Evolutionary conservation across 2,888 invertebrate genomes (phyloP).

Genomic region (Drosophila lutescens): DNA sequence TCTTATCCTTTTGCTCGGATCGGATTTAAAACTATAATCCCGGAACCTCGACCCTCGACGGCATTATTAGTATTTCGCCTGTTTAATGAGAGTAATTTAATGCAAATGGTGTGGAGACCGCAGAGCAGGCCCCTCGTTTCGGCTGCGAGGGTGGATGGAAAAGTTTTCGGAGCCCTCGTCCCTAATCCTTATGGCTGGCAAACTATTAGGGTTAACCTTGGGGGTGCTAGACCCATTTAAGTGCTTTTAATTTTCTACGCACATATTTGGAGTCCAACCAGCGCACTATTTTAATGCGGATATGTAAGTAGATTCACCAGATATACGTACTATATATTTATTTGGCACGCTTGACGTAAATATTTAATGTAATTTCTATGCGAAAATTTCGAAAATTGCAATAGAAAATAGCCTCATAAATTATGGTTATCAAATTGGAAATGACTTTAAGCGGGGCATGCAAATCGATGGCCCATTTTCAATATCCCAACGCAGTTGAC

Average conservation of each 20-base stretch:
- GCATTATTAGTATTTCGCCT: background rate
- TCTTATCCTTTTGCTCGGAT: background rate
- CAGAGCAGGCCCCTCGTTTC: background rate
- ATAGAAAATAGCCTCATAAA: slow-evolving; percentile 25
- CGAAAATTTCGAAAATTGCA: slow-evolving; percentile 4
- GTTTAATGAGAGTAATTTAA: background rate
- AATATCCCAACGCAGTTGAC: slow-evolving; percentile 10
- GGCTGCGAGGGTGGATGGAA: background rate
- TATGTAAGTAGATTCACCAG: background rate
- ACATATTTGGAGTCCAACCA: slow-evolving; percentile 26
- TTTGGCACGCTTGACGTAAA: slow-evolving; percentile 20
- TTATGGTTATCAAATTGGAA: slow-evolving; percentile 31
- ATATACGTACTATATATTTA: background rate
- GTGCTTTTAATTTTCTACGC: slow-evolving; percentile 17
- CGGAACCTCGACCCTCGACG: background rate
- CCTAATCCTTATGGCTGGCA: background rate
- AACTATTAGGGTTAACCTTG: background rate
- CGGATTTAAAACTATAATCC: background rate
- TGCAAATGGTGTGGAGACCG: slow-evolving; percentile 1
- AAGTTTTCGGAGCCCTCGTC: background rate
- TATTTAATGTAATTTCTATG: slow-evolving; percentile 45
- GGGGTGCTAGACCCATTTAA: background rate
- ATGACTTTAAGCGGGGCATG: slow-evolving; percentile 25
- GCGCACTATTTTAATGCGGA: background rate
- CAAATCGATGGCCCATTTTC: slow-evolving; percentile 26